These are phyloP conservation scores for Bagarius yarrelli DNA, from an alignment of 2,113 vertebrate species.

Conservation along the genomic window DNA sequence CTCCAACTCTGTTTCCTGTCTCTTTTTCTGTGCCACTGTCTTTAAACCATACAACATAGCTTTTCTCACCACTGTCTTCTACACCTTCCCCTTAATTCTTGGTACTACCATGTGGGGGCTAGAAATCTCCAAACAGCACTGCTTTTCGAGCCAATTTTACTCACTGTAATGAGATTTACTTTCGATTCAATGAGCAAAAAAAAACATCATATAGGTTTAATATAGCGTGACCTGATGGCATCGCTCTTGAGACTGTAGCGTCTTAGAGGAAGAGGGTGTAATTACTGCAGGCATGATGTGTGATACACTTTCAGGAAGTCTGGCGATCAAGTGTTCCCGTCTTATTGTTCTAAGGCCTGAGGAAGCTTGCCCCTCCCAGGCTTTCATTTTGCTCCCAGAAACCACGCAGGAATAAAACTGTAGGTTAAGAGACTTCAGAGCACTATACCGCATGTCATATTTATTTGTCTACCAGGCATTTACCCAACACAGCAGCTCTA, in stretches of 20 bases:
- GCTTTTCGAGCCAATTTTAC: neutral
- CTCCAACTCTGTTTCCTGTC: no score
- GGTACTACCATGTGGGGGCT: neutral
- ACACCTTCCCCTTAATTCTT: no score
- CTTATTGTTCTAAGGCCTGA: constrained; percentile 54
- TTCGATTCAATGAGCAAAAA: neutral
- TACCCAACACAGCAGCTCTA: constrained; percentile 26
- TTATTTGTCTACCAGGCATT: constrained; percentile 30
- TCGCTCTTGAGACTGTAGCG: constrained; percentile 26
- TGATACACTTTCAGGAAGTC: constrained; percentile 47
- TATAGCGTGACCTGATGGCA: constrained; percentile 2
- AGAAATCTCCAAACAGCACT: neutral
- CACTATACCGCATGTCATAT: constrained; percentile 17
- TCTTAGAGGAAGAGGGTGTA: constrained; percentile 39
- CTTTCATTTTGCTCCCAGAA: constrained; percentile 51
- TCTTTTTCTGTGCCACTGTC: no score
- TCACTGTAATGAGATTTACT: constrained; percentile 3
- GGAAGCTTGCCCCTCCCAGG: constrained; percentile 59
- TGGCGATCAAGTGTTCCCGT: constrained; percentile 43
- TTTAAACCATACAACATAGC: no score
- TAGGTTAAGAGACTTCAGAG: constrained; percentile 30
- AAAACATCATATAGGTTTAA: constrained; percentile 9
- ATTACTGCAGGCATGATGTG: constrained; percentile 26
- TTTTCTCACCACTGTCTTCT: no score
- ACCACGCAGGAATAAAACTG: constrained; percentile 36